phyloP scores from a whole-genome alignment of 2,888 invertebrate genomes.

The Epiblema foenella region DNA sequence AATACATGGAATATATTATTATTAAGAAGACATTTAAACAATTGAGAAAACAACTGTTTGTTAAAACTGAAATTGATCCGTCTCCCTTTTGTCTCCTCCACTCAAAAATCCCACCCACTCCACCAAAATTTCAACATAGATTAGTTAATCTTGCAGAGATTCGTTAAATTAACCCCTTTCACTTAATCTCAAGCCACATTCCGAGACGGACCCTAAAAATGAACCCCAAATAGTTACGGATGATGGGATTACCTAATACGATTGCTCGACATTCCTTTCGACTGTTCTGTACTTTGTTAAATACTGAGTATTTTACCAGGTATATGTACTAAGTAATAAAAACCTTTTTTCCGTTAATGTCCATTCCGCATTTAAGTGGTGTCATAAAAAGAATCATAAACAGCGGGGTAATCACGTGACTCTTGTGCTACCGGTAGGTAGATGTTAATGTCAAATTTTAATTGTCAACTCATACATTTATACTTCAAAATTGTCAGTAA shows the following conservation, averaged over 20 bases:
- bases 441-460: too few species aligned
- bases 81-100: background rate
- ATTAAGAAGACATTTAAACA: too few species aligned
- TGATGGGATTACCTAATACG: conserved; percentile 20
- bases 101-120: background rate
- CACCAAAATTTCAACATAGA: background rate
- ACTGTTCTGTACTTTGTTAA: background rate
- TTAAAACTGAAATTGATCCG: background rate
- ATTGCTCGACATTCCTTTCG: background rate
- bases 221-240: conserved; percentile 19
- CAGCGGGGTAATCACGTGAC: too few species aligned
- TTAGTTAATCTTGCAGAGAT: conserved; percentile 1
- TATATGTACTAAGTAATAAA: background rate
- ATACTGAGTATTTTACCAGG: conserved; percentile 10
- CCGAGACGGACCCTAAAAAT: conserved; percentile 18
- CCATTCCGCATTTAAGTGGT: too few species aligned
- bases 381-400: too few species aligned
- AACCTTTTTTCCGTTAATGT: too few species aligned
- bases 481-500: too few species aligned
- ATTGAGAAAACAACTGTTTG: too few species aligned
- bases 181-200: conserved; percentile 12
- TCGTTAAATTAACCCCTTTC: background rate
- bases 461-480: too few species aligned
- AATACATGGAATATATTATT: too few species aligned
- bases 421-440: too few species aligned